phyloP scores from a whole-genome alignment of 2,797 vertebrate species.

The Hydrolagus colliei region DNA sequence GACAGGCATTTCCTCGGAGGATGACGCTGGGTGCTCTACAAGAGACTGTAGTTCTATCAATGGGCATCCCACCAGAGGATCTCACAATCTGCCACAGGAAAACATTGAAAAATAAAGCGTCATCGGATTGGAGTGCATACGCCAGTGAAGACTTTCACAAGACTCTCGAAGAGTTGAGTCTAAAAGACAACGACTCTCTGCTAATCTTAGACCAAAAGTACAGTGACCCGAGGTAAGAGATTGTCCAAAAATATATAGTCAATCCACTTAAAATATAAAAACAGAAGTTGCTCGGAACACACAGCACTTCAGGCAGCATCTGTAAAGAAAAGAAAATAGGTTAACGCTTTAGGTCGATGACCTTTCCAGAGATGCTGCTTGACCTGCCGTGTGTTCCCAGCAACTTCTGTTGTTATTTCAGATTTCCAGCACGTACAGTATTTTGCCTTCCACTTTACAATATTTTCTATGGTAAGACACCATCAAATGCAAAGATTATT shows the following conservation, averaged over 20 bases:
- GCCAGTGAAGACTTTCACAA: slow-evolving; percentile 63
- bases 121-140: slow-evolving; percentile 65
- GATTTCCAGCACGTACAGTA: no score
- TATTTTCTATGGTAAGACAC: no score
- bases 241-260: neutral
- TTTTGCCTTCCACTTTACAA: no score
- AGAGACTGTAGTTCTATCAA: slow-evolving; percentile 42
- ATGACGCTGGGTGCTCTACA: slow-evolving; percentile 43
- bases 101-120: slow-evolving; percentile 44
- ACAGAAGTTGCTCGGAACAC: no score
- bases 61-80: slow-evolving; percentile 52
- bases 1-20: slow-evolving; percentile 47
- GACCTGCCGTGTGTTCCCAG: no score
- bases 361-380: no score
- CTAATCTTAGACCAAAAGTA: slow-evolving; percentile 66
- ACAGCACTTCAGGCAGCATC: no score
- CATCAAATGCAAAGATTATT: no score
- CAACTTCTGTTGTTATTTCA: no score
- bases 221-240: slow-evolving; percentile 63
- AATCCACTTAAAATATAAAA: no score
- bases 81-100: slow-evolving; percentile 54
- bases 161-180: slow-evolving; percentile 68
- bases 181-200: slow-evolving; percentile 74
- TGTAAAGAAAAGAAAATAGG: no score
- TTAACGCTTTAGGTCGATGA: no score